Evolutionary conservation across 2,797 vertebrate genomes (phyloP).

Genomic region (Melopsittacus undulatus): DNA sequence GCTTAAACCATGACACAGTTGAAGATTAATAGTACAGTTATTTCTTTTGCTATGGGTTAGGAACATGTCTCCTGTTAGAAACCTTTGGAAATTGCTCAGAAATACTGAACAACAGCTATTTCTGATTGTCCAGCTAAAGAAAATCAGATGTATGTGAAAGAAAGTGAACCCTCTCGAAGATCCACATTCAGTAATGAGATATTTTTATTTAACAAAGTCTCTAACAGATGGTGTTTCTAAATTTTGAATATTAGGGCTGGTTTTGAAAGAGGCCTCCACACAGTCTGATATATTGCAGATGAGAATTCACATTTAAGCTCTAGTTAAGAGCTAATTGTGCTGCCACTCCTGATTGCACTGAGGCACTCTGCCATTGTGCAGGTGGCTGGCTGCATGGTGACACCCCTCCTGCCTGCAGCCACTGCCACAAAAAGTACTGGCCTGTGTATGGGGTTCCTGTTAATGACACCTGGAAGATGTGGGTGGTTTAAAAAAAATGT

Average conservation of each 20-base stretch:
- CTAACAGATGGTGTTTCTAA: constrained; percentile 52
- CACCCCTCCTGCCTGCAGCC: neutral
- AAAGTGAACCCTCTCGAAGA: neutral
- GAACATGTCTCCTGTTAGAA: neutral
- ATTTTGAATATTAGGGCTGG: constrained; percentile 45
- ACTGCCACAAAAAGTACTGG: neutral
- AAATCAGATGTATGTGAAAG: neutral
- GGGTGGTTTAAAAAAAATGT: rapidly evolving
- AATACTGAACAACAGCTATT: neutral
- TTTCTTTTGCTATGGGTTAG: constrained; percentile 31
- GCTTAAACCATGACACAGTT: too few species aligned
- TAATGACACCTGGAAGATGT: rapidly evolving
- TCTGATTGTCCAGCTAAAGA: neutral
- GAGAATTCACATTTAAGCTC: neutral
- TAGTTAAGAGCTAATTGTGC: neutral
- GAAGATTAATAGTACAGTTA: constrained; percentile 31
- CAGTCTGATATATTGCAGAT: neutral
- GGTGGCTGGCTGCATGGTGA: neutral
- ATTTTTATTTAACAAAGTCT: constrained; percentile 33
- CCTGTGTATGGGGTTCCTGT: rapidly evolving
- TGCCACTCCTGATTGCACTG: neutral
- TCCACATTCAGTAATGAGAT: neutral
- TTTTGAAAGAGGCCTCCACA: constrained; percentile 20
- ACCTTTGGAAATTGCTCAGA: neutral
- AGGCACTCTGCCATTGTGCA: neutral